Conservation (phyloP, 2,888 invertebrate genomes). For the Harpalus rufipes region DNA sequence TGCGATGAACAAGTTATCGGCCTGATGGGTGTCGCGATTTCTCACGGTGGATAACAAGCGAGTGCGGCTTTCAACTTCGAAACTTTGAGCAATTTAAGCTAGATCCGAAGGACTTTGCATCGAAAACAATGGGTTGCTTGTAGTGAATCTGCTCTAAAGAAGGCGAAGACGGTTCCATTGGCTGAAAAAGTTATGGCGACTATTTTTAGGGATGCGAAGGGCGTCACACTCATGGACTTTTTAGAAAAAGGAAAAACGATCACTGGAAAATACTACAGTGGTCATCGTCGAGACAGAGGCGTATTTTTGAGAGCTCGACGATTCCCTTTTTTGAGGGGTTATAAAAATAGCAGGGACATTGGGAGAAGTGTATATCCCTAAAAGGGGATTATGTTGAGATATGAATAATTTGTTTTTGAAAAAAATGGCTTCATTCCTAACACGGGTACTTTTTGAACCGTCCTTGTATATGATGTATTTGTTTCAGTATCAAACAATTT, state of each 20-base stretch:
- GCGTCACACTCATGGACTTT: no score
- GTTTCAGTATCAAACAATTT: no score
- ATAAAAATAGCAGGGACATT: background rate
- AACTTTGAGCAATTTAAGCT: background rate
- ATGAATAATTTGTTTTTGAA: no score
- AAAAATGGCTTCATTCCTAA: no score
- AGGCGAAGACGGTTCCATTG: slow-evolving; percentile 69
- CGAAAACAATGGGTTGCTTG: slow-evolving; percentile 18
- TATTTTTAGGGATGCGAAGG: slow-evolving; percentile 69
- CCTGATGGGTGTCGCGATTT: no score
- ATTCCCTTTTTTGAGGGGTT: slow-evolving; percentile 3
- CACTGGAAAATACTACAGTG: slow-evolving; percentile 58
- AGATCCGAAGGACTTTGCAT: background rate
- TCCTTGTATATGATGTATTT: no score
- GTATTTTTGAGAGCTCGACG: slow-evolving; percentile 46
- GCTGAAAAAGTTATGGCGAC: slow-evolving; percentile 69
- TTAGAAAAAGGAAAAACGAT: slow-evolving; percentile 70
- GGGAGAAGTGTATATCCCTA: background rate
- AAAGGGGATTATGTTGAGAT: background rate
- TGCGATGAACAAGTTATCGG: no score
- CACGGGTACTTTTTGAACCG: no score
- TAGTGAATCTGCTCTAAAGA: slow-evolving; percentile 68
- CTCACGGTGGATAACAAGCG: no score
- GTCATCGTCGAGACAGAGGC: slow-evolving; percentile 32
- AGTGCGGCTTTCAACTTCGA: slow-evolving; percentile 8